Evolutionary conservation across 1,140 invertebrate species (phyloP).

Genomic region (Drosophila sp.): DNA sequence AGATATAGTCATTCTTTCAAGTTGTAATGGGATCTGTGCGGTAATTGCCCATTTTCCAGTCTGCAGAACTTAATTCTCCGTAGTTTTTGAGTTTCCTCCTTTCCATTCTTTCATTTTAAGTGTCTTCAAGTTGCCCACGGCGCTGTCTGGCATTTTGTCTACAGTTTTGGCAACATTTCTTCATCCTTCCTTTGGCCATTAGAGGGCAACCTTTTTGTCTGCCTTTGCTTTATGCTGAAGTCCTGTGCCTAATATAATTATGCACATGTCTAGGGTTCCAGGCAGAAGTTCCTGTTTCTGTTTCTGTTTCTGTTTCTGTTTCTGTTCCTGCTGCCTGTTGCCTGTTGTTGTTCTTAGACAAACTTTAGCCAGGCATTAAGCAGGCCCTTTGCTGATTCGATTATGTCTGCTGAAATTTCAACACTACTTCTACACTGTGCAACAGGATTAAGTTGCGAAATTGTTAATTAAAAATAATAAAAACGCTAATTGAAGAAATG

Average conservation of each 20-base stretch:
- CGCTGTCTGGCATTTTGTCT: conserved; percentile 66
- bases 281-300: conserved; percentile 22
- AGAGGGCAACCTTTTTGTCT: conserved; percentile 61
- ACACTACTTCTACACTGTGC: conserved; percentile 41
- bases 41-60: conserved; percentile 74
- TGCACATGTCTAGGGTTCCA: conserved; percentile 68
- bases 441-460: conserved; percentile 77
- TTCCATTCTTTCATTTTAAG: conserved; percentile 25
- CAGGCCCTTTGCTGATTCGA: conserved; percentile 64
- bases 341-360: conserved; percentile 65
- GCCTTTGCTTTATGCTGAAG: conserved; percentile 1
- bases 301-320: conserved; percentile 8
- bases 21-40: conserved; percentile 45
- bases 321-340: too few species aligned
- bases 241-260: conserved; percentile 61
- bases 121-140: conserved; percentile 45
- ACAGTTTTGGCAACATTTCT: conserved; percentile 52
- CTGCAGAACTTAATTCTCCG: conserved; percentile 65
- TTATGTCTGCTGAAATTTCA: conserved; percentile 58
- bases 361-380: conserved; percentile 68
- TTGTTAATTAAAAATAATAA: conserved; percentile 84
- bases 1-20: neutral
- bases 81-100: conserved; percentile 8
- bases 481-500: conserved; percentile 80
- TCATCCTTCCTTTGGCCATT: conserved; percentile 38